A percentile compares a stretch with the other conserved stretches of the same genome.
These are phyloP conservation scores for Danio jaintianensis DNA, from an alignment of 2,797 vertebrate species.

Conservation along the genomic window DNA sequence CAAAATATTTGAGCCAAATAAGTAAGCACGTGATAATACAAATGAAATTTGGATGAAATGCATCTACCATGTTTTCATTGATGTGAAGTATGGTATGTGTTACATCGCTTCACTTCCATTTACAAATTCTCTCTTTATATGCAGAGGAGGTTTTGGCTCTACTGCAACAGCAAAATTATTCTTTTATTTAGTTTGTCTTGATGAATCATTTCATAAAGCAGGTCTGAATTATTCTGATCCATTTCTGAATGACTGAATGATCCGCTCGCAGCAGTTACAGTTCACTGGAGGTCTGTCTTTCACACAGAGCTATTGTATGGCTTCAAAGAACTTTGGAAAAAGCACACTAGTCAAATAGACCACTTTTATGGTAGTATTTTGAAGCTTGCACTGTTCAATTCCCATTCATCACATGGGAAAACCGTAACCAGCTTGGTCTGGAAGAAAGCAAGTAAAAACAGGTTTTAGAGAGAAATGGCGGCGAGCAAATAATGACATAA, in stretches of 20 bases:
- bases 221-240: not conserved
- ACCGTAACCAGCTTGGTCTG: not conserved
- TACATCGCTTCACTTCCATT: too few relatives aligned
- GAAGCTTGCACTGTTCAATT: not conserved
- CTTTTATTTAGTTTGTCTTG: not conserved
- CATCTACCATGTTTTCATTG: too few relatives aligned
- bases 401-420: not conserved
- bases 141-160: too few relatives aligned
- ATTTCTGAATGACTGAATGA: not conserved
- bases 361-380: not conserved
- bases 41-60: too few relatives aligned
- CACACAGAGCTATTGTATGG: not conserved
- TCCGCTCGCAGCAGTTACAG: not conserved
- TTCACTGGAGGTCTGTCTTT: not conserved
- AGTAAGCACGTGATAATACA: too few relatives aligned
- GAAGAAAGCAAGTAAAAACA: slow-evolving; percentile 1
- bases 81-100: too few relatives aligned
- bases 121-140: too few relatives aligned
- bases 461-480: not conserved
- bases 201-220: not conserved
- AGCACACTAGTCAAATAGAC: not conserved
- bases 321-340: not conserved
- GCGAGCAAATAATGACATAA: not conserved
- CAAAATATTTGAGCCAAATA: too few relatives aligned
- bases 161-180: not conserved